Evolutionary conservation across 2,888 invertebrate species (phyloP), one percentile per base, ranked within the genome.

Genomic region (Synanthedon myopaeformis): DNA sequence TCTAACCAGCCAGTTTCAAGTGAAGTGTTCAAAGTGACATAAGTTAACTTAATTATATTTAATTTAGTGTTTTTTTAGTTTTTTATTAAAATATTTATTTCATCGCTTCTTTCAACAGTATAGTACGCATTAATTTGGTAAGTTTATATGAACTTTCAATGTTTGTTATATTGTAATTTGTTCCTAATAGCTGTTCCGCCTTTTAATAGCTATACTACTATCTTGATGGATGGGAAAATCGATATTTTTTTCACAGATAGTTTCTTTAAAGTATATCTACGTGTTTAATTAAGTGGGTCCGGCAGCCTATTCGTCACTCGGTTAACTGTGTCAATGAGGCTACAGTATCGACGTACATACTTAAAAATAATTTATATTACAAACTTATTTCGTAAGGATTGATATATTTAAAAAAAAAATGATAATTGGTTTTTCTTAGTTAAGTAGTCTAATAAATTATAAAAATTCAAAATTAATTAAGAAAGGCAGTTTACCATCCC

Each of bases 221-320:
- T 23, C 23, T 35, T 35, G 35, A 35, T 35, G 10, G 35, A 10
- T 35, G 35, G 35, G 35, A 35, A 45, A 45, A 12, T 45, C n/a
- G 11, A 45, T 45, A 12, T 14, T 45, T 45, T 45, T 13, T 45
- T 13, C 35, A 13, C 3, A 45, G 45, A 45, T 13, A 49, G 17
- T 23, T 13, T 23, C 23, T 23, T 23, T 14, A 45, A 14, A 49
- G 49, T 49, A 49, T 14, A n/a, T 19, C 14, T 42, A 52, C 52
- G 51, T 49, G 48, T 55, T 57, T 57, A 57, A 57, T 57, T 55
- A 57, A 57, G 55, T 53, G 54, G 54, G 52, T 51, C 41, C 51
- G 48, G 19, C 45, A 53, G 61, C 61, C 63, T 61, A 64, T 67
- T 62, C 58, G 64, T 68, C 66, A 66, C 62, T 28, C 51, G 63